Base-by-base conservation (phyloP, 2,797 vertebrate species). In the Enteromius thamalakanensis region DNA sequence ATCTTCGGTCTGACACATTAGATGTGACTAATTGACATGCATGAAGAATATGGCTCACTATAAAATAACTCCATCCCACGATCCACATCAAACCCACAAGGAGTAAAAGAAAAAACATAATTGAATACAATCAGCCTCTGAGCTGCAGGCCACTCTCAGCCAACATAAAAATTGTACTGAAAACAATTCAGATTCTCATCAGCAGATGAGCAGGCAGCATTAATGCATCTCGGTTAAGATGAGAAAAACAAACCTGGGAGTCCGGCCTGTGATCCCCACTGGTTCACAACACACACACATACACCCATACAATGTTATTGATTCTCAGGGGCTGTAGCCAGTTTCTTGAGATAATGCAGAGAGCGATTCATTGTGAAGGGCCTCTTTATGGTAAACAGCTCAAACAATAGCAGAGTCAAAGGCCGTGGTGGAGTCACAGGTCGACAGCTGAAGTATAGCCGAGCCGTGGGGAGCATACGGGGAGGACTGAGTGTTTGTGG, bases 371-470 rank as follows among this genome's bases (percentile, higher is more conserved):
- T 79, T 88, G 81, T 84, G 86, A 92, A 87, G 83, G 55, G 79
- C 84, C 84, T 58, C 86, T 83, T 40, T 69, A 60, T 77, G 67
- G 40, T 71, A 79, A 87, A 87, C 75, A 29, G 10, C 84, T 70
- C 64, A 85, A 45, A 79, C 92, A 95, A 94, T 87, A 85, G 7
- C 0, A 7, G 14, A 93, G 94, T 90, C 93, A 93, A 79, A 85
- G 89, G 89, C 92, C 91, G 89, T 87, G 9, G 5, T 40, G 65
- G 80, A 85, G 89, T 84, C 89, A 87, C 85, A 94, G 93, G 94
- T 94, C 92, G 92, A 91, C 94, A 94, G 92, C 92, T 94, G 93
- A 91, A 86, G 88, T 91, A 88, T 76, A 80, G 84, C 74, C 3
- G 2, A 84, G 64, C 29, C 34, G 21, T 1, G 21, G n/a, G 77